Conservation (phyloP, 2,888 invertebrate genomes). For the Malthinus flaveolus region DNA sequence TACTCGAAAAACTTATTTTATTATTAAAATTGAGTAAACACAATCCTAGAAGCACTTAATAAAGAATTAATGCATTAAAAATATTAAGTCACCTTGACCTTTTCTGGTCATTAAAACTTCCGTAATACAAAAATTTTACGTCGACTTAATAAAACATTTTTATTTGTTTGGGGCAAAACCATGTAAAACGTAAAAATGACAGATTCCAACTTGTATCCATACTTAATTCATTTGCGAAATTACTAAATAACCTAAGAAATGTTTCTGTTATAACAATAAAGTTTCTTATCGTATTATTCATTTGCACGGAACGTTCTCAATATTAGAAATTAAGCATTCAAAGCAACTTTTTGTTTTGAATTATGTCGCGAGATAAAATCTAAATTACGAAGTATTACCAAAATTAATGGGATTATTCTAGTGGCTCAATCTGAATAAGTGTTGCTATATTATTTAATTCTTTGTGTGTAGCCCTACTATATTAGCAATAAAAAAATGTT, state of each 20-base stretch:
- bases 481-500: not conserved
- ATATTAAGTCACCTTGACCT: too few species aligned
- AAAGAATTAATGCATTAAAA: too few species aligned
- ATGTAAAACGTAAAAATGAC: not conserved
- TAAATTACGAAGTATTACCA: constrained; percentile 26
- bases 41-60: too few species aligned
- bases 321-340: constrained; percentile 22
- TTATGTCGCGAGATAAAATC: constrained; percentile 25
- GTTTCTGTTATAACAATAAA: constrained; percentile 17
- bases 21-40: too few species aligned
- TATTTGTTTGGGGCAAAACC: too few species aligned
- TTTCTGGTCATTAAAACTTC: too few species aligned
- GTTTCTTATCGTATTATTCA: constrained; percentile 24
- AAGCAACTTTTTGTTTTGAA: constrained; percentile 26
- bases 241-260: constrained; percentile 9
- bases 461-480: constrained; percentile 6
- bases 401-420: constrained; percentile 25
- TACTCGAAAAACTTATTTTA: too few species aligned
- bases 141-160: too few species aligned
- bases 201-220: not conserved
- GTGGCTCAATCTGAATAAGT: constrained; percentile 14
- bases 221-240: constrained; percentile 14
- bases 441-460: constrained; percentile 5
- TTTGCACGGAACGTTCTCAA: constrained; percentile 24
- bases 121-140: too few species aligned